Conservation (phyloP, 2,888 invertebrate species). For the Plemyria rubiginata region DNA sequence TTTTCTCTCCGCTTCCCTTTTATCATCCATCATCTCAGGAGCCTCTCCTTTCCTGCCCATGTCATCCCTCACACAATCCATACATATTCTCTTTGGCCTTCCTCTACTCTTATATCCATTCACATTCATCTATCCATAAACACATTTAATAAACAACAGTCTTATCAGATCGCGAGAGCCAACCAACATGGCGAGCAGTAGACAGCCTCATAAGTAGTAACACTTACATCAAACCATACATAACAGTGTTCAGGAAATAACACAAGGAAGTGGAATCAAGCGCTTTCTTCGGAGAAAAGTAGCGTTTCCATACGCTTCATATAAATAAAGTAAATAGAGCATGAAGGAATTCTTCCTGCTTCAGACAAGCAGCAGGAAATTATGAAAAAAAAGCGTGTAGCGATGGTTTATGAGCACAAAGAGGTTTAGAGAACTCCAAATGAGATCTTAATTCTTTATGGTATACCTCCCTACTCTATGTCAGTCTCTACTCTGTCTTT, state of each 20-base stretch:
- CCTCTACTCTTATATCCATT: too few species aligned
- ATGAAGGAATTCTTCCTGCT: conserved; percentile 23
- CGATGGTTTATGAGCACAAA: neutral
- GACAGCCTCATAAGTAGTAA: neutral
- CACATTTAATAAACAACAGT: neutral
- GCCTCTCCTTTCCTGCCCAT: too few species aligned
- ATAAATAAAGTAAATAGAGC: conserved; percentile 30
- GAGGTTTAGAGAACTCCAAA: too few species aligned
- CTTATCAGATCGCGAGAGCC: conserved; percentile 8
- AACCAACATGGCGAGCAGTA: conserved; percentile 1
- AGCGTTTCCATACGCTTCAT: conserved; percentile 16
- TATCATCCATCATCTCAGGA: too few species aligned
- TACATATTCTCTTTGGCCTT: too few species aligned
- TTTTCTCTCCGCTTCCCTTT: too few species aligned
- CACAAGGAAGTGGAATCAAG: conserved; percentile 24
- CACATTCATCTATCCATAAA: too few species aligned
- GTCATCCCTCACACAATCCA: too few species aligned
- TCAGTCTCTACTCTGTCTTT: too few species aligned
- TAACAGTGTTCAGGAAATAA: conserved; percentile 25
- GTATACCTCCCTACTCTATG: too few species aligned
- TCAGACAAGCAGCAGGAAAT: conserved; percentile 21
- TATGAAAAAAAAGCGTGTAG: conserved; percentile 20
- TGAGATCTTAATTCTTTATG: too few species aligned
- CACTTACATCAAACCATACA: conserved; percentile 1
- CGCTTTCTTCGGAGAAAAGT: conserved; percentile 26